Evolutionary conservation across 2,797 vertebrate genomes (phyloP).

Genomic region (Hybognathus amarus): DNA sequence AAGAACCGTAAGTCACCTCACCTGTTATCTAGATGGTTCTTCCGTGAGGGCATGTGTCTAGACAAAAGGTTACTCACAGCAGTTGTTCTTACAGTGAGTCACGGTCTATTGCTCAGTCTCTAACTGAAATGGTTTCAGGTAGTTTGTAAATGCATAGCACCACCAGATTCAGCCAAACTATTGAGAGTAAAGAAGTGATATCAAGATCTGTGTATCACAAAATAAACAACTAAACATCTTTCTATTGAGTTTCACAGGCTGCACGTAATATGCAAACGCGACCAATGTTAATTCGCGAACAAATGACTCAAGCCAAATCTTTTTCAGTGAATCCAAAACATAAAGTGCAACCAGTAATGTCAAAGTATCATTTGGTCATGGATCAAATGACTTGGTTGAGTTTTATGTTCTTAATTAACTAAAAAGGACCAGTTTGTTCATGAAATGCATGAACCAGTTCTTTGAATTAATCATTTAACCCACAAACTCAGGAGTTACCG

Average conservation of each 20-base stretch:
- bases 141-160: not conserved
- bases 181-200: not conserved
- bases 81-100: slow-evolving; percentile 38
- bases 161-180: not conserved
- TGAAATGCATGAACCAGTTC: not conserved
- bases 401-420: not conserved
- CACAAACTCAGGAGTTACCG: too few species aligned
- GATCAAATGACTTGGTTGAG: not conserved
- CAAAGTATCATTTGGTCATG: not conserved
- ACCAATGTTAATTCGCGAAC: too few species aligned
- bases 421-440: not conserved
- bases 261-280: too few species aligned
- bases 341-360: not conserved
- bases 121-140: not conserved
- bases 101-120: not conserved
- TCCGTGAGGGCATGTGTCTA: slow-evolving; percentile 22
- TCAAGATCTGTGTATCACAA: not conserved
- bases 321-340: too few species aligned
- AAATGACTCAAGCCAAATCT: too few species aligned
- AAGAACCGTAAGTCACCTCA: slow-evolving; percentile 53
- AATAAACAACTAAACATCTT: too few species aligned
- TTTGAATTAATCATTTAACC: not conserved
- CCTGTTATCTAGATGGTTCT: slow-evolving; percentile 40
- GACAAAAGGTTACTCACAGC: slow-evolving; percentile 43
- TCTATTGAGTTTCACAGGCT: too few species aligned